These are phyloP conservation scores for Macrotus californicus DNA, from an alignment of 2,113 vertebrate species.

Conservation along the genomic window DNA sequence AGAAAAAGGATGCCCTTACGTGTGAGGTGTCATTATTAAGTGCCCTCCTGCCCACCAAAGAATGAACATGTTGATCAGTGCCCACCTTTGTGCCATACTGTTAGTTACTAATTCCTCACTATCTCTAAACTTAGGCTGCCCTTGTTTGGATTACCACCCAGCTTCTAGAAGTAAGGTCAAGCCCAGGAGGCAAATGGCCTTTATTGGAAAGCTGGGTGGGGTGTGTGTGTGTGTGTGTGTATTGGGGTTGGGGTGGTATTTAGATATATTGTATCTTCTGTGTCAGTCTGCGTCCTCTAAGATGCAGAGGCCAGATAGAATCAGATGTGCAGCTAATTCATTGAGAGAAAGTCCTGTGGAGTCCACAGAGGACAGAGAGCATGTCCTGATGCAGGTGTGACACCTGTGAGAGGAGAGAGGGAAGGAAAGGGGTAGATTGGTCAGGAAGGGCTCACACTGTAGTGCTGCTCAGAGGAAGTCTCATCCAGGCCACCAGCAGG, in stretches of 20 bases:
- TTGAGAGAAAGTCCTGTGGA: neutral
- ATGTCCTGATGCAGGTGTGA: neutral
- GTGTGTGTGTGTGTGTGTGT: neutral
- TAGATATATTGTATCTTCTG: neutral
- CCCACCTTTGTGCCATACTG: rapidly evolving
- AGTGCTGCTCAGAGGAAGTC: neutral
- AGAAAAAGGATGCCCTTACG: neutral
- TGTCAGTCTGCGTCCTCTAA: neutral
- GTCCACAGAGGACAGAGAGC: neutral
- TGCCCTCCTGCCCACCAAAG: neutral
- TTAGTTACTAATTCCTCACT: neutral
- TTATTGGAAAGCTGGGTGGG: neutral
- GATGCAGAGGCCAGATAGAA: neutral
- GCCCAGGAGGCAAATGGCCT: neutral
- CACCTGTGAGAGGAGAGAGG: neutral
- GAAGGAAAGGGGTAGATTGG: rapidly evolving
- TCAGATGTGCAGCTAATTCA: neutral
- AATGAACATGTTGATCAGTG: rapidly evolving
- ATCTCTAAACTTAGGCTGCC: neutral
- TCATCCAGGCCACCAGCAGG: neutral
- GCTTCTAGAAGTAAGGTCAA: neutral
- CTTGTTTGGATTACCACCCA: neutral
- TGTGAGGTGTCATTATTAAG: neutral
- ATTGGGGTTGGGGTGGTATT: neutral
- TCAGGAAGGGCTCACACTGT: neutral